These are phyloP conservation scores for Riptortus pedestris DNA, from an alignment of 1,140 invertebrate species.

Conservation along the genomic window DNA sequence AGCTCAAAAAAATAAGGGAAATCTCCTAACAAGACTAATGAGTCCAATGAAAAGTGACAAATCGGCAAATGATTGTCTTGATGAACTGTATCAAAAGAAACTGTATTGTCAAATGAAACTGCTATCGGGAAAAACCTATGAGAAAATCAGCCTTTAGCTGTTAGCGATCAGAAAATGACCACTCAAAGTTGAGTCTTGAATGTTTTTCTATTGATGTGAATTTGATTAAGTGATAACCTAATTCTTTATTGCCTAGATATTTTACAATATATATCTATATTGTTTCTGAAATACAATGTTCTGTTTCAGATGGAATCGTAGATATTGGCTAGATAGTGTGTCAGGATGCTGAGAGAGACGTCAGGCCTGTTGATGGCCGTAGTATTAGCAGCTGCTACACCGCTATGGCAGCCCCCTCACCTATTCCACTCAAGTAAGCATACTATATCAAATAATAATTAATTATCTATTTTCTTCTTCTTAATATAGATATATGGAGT, in stretches of 20 bases:
- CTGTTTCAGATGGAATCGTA: neutral
- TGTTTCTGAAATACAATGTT: neutral
- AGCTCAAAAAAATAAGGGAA: too few species aligned
- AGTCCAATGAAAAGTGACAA: too few species aligned
- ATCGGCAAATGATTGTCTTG: too few species aligned
- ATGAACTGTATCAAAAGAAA: too few species aligned
- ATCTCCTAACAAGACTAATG: too few species aligned
- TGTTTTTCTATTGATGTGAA: neutral
- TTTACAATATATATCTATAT: too few species aligned
- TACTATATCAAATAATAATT: too few species aligned
- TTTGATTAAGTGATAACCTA: neutral
- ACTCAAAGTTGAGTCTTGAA: neutral
- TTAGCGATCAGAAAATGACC: neutral
- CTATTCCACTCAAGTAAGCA: neutral
- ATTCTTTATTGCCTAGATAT: too few species aligned
- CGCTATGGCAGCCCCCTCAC: neutral
- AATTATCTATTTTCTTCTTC: too few species aligned
- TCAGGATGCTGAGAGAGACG: neutral
- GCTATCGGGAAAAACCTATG: neutral
- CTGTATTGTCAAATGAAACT: neutral
- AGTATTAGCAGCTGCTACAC: neutral
- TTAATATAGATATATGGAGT: too few species aligned
- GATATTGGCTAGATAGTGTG: neutral
- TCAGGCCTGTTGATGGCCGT: neutral
- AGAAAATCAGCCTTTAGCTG: neutral